A percentile compares a stretch with the other conserved stretches of the same genome.
Conservation (phyloP, 2,797 vertebrate species). For the Ataeniobius toweri region DNA sequence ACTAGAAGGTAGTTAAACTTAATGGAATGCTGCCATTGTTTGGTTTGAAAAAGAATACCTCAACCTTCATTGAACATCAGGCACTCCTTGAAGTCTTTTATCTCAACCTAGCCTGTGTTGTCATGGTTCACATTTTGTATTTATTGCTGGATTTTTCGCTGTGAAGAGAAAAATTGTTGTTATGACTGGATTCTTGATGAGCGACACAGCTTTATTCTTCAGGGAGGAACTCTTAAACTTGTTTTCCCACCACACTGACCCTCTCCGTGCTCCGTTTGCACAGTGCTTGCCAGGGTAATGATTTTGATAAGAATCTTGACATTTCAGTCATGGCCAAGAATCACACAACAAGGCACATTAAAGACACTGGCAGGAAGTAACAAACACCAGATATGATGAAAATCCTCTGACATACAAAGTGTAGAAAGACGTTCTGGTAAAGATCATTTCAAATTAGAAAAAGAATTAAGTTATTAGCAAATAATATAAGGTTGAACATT, state of each 20-base stretch:
- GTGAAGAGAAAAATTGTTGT: background rate
- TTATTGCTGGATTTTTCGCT: background rate
- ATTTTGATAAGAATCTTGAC: conserved; percentile 1
- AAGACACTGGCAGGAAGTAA: conserved; percentile 25
- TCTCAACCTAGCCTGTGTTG: background rate
- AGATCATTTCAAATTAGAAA: background rate
- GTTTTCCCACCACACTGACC: conserved; percentile 23
- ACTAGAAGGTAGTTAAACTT: no score
- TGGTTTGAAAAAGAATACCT: no score
- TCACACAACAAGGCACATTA: conserved; percentile 1
- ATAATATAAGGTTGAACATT: background rate
- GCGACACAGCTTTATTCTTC: conserved; percentile 25
- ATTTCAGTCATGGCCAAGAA: conserved; percentile 30
- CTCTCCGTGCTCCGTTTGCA: conserved; percentile 7
- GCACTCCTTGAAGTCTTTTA: background rate
- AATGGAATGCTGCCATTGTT: no score
- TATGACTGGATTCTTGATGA: background rate
- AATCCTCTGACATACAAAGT: background rate
- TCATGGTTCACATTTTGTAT: background rate
- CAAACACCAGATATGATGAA: background rate
- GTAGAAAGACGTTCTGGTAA: background rate
- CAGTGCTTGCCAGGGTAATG: conserved; percentile 9
- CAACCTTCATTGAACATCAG: background rate
- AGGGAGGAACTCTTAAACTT: conserved; percentile 29
- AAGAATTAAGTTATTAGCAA: background rate